Evolutionary conservation across 1,140 invertebrate species (phyloP).

Genomic region (Nebria ingens): DNA sequence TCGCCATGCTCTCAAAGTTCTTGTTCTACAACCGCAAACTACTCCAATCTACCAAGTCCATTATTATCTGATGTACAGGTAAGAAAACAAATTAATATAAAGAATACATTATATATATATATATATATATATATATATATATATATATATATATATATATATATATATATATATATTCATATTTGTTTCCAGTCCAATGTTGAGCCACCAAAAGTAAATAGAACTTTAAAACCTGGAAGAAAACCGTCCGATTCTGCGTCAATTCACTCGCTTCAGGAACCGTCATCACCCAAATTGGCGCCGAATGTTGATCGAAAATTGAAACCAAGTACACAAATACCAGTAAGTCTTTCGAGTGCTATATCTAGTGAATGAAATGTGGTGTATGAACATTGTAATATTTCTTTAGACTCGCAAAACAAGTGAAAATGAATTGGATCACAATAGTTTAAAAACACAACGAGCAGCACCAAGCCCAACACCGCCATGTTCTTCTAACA

Average conservation of each 20-base stretch:
- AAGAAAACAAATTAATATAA: no score
- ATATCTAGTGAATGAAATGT: neutral
- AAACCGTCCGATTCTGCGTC: conserved; percentile 47
- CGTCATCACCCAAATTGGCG: conserved; percentile 35
- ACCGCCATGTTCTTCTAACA: conserved; percentile 24
- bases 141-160: no score
- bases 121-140: no score
- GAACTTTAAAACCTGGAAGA: conserved; percentile 65
- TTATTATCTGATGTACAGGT: conserved; percentile 32
- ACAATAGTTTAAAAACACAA: neutral
- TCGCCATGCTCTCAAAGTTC: conserved; percentile 44
- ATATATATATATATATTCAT: neutral
- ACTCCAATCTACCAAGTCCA: conserved; percentile 49
- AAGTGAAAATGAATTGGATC: neutral
- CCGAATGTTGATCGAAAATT: conserved; percentile 34
- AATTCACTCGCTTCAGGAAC: conserved; percentile 33
- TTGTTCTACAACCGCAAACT: conserved; percentile 37
- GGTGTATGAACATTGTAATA: neutral
- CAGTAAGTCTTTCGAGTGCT: conserved; percentile 20
- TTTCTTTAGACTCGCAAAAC: neutral
- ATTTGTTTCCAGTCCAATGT: conserved; percentile 33
- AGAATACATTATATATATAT: no score
- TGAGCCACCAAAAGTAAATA: conserved; percentile 60
- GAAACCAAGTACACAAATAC: conserved; percentile 27
- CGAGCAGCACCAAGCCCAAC: conserved; percentile 43